Percentiles rank a stretch among this genome's conserved stretches.
Conservation (phyloP, 2,113 vertebrate genomes). For the Pampusana beccarii region DNA sequence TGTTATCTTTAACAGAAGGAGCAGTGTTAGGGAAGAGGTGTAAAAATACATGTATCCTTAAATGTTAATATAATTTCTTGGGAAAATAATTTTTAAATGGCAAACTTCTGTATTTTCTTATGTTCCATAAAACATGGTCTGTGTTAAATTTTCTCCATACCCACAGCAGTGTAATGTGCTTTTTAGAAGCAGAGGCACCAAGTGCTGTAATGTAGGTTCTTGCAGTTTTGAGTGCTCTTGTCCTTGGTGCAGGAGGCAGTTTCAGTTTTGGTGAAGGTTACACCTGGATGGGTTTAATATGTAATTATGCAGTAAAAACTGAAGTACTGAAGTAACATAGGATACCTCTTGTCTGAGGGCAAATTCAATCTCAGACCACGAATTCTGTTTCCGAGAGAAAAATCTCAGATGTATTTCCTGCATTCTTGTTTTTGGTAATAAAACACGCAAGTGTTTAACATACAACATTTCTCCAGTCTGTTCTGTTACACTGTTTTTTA, state of each 20-base stretch:
- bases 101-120: not conserved
- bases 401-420: not conserved
- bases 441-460: not conserved
- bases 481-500: not conserved
- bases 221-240: not conserved
- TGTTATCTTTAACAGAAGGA: not conserved
- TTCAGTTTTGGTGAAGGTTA: not conserved
- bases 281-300: not conserved
- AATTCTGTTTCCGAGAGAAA: not conserved
- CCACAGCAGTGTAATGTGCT: not conserved
- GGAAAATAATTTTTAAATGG: not conserved
- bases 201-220: not conserved
- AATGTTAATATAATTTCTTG: not conserved
- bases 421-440: not conserved
- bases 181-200: not conserved
- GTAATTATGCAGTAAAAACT: not conserved
- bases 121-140: not conserved
- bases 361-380: not conserved
- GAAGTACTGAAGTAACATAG: not conserved
- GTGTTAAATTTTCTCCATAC: not conserved
- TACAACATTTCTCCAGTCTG: not conserved
- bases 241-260: not conserved
- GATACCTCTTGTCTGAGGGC: conserved; percentile 5
- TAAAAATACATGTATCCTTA: not conserved
- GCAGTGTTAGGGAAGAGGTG: not conserved